Evolutionary conservation across 2,797 vertebrate species (phyloP).

Genomic region (Parauchenoglanis ngamensis): DNA sequence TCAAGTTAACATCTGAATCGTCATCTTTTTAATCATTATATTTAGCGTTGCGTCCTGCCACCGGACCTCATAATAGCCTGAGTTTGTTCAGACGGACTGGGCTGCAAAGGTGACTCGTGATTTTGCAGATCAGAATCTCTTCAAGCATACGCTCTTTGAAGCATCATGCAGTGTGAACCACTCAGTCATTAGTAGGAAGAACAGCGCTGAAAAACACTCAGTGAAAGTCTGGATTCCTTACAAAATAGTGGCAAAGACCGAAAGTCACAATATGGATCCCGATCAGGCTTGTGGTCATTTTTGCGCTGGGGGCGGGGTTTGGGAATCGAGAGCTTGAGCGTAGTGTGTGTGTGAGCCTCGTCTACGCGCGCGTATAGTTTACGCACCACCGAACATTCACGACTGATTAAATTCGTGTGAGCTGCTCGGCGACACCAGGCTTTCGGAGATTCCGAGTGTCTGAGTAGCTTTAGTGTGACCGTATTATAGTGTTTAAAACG

Average conservation of each 20-base stretch:
- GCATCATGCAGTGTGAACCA: neutral
- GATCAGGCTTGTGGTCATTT: neutral
- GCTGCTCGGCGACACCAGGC: neutral
- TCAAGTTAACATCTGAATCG: neutral
- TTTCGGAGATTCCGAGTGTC: neutral
- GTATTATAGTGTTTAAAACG: neutral
- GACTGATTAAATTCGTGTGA: neutral
- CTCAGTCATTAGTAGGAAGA: neutral
- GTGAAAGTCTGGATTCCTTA: neutral
- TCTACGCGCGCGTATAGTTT: neutral
- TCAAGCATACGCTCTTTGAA: neutral
- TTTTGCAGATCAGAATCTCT: neutral
- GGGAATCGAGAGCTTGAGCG: neutral
- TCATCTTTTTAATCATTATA: neutral
- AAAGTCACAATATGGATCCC: neutral
- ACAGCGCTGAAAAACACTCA: neutral
- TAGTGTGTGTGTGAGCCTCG: neutral
- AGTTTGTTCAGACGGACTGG: neutral
- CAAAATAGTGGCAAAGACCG: neutral
- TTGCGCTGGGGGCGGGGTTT: neutral
- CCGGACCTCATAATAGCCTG: no score
- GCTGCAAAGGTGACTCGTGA: neutral
- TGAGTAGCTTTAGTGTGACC: neutral
- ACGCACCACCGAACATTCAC: neutral
- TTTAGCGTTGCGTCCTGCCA: neutral